Evolutionary conservation across 1,140 invertebrate species (phyloP).

Genomic region (Acyrthosiphon pisum): DNA sequence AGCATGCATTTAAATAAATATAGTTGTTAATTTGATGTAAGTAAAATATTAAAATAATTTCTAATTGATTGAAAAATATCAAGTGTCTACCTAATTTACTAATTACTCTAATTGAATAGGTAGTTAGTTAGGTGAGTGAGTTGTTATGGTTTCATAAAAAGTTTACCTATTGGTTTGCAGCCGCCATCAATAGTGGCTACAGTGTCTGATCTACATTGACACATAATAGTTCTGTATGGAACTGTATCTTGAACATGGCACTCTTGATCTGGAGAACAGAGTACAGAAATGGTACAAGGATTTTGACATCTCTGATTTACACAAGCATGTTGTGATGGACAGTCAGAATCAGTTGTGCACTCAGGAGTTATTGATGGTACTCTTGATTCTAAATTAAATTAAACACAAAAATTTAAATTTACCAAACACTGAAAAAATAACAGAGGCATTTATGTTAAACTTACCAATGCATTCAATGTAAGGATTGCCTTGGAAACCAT

Average conservation of each 20-base stretch:
- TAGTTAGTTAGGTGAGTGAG: neutral
- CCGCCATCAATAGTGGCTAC: slow-evolving; percentile 70
- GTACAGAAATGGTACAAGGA: slow-evolving; percentile 73
- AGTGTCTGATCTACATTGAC: slow-evolving; percentile 79
- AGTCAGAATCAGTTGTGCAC: slow-evolving; percentile 79
- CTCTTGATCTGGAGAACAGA: slow-evolving; percentile 77
- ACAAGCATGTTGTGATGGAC: slow-evolving; percentile 75
- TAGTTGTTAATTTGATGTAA: neutral
- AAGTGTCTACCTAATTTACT: neutral
- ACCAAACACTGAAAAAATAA: neutral
- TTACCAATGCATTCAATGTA: slow-evolving; percentile 74
- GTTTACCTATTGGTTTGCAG: slow-evolving; percentile 69
- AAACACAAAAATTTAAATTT: neutral
- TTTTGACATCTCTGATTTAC: slow-evolving; percentile 79
- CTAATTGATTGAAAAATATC: neutral
- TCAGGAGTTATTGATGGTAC: slow-evolving; percentile 65
- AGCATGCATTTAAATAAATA: neutral
- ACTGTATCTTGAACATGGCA: slow-evolving; percentile 80
- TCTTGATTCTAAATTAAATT: slow-evolving; percentile 59
- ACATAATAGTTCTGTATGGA: slow-evolving; percentile 81
- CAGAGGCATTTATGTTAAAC: neutral
- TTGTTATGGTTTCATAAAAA: neutral
- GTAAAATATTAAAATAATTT: neutral
- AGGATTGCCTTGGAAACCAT: slow-evolving; percentile 79
- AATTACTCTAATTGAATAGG: neutral